Percentiles rank a stretch among this genome's conserved stretches.
phyloP scores from a whole-genome alignment of 2,113 vertebrate species.

The chimpanzee (Pan troglodytes) region NHGRI_mPanTro3-v2.1_pri NC_072411.2:124459001-124459500 shows the following conservation, averaged over 20 bases:
- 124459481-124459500: neutral
- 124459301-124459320: neutral
- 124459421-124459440: neutral
- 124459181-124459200: neutral
- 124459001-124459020: slow-evolving; percentile 37
- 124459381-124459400: neutral
- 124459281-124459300: neutral
- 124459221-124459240: neutral
- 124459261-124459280: neutral
- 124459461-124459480: neutral
- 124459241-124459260: slow-evolving; percentile 27
- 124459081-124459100: slow-evolving; percentile 51
- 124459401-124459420: neutral
- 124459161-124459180: neutral
- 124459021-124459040: neutral
- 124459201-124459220: neutral
- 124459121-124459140: slow-evolving; percentile 44
- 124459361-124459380: neutral
- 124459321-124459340: neutral
- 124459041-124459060: neutral
- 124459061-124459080: slow-evolving; percentile 60
- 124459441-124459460: neutral
- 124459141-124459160: neutral
- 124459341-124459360: neutral
- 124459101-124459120: slow-evolving; percentile 38